Conservation (phyloP, 2,888 invertebrate species). For the Ophioninae sp. region DNA sequence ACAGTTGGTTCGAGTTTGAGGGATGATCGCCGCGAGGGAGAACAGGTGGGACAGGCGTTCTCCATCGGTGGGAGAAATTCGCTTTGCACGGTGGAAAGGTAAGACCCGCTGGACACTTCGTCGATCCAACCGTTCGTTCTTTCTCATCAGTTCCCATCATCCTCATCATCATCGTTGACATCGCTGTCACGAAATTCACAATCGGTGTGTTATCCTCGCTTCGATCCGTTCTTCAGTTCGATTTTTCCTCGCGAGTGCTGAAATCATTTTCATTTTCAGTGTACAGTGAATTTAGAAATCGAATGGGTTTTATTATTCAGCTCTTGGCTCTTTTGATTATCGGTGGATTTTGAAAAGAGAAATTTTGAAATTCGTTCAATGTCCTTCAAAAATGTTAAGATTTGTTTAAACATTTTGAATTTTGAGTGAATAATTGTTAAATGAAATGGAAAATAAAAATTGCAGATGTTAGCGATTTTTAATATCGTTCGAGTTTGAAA, state of each 20-base stretch:
- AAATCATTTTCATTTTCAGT: neutral
- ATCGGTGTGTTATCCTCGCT: neutral
- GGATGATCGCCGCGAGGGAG: neutral
- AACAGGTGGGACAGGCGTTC: neutral
- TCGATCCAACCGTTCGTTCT: neutral
- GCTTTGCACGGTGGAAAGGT: neutral
- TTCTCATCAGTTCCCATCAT: neutral
- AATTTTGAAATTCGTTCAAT: no score
- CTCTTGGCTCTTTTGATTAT: no score
- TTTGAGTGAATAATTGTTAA: no score
- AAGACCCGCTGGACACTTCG: neutral
- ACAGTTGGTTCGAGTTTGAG: neutral
- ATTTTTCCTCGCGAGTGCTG: neutral
- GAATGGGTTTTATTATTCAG: no score
- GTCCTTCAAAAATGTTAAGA: no score
- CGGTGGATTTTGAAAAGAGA: no score
- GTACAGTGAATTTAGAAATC: no score
- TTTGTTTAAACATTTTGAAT: no score
- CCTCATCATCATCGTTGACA: neutral
- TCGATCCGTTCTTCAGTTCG: neutral
- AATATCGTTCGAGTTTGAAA: neutral
- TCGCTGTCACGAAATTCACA: neutral
- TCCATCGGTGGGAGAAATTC: neutral
- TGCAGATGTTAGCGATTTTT: no score
- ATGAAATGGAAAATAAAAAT: no score